Evolutionary conservation across 2,113 vertebrate species (phyloP), one percentile per base, ranked within the genome.

Genomic region (Bagarius yarrelli): DNA sequence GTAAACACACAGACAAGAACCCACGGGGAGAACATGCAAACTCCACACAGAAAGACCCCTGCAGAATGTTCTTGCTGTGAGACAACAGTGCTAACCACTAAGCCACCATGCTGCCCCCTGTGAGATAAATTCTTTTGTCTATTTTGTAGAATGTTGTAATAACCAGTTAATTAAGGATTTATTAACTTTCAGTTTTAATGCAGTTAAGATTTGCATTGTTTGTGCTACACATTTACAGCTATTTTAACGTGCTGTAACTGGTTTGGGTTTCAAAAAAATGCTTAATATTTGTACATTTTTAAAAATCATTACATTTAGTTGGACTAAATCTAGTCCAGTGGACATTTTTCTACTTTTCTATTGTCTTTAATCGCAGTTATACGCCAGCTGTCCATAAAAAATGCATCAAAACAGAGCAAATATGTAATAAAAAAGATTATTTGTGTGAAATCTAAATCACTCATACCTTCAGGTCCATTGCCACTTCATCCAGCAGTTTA

Each of bases 401-500:
- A 9, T 32, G 8, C 11, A 14, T 34, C 1, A 67, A 69, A 69
- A 12, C 14, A 21, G 12, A n/a, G 12, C 66, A 23, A 27, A 15
- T 47, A 16, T 50, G 47, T 47, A 15, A 44, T 9, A n/a, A 13
- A 67, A 6, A n/a, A 23, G 21, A 67, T 19, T 40, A 44, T 67
- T 44, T 44, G 21, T 44, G 4, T 25, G 6, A 15, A 44, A 40
- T 40, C 19, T 67, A 27, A 32, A 78, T 30, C 18, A 8, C 34
- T 2, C 30, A 18, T 80, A 86, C 85, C 85, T 84, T 86, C 47
- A 84, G 61, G 4, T 60, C 36, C 21, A 1, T 23, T n/a, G 80
- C 85, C 1, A 78, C 81, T 53, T 86, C 83, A 32, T 84, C 67
- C 15, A 84, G 44, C 56, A 52, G 61, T 75, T n/a, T 78, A 25